Conservation (phyloP, 2,888 invertebrate genomes). For the Andrena trimmerana region DNA sequence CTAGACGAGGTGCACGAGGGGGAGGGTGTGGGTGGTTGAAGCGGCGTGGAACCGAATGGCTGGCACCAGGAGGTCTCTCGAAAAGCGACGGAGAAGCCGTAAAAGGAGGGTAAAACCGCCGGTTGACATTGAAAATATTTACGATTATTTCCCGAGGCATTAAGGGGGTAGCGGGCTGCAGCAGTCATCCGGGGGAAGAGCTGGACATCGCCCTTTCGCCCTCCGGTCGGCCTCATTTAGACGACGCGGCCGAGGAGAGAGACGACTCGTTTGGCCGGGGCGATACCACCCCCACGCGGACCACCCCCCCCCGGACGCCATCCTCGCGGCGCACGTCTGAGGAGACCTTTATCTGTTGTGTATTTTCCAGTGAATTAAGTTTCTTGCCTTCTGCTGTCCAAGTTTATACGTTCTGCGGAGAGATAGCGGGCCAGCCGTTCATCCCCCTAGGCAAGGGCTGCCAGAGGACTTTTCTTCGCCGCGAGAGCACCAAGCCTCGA, state of each 20-base stretch:
- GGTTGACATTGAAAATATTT: constrained; percentile 69
- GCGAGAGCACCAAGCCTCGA: constrained; percentile 29
- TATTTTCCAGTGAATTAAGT: constrained; percentile 81
- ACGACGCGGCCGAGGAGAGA: constrained; percentile 20
- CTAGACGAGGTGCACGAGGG: neutral
- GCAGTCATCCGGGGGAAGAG: constrained; percentile 15
- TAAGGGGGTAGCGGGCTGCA: constrained; percentile 55
- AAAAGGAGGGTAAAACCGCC: constrained; percentile 38
- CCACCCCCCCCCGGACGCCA: constrained; percentile 29
- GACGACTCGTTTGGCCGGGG: constrained; percentile 20
- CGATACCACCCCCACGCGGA: too few species aligned
- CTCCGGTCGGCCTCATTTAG: constrained; percentile 58
- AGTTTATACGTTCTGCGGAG: constrained; percentile 79
- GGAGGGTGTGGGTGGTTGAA: too few species aligned
- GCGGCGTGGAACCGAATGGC: neutral
- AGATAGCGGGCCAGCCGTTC: constrained; percentile 72
- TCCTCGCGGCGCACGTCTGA: constrained; percentile 48
- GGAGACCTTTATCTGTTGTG: constrained; percentile 78
- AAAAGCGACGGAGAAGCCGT: constrained; percentile 10
- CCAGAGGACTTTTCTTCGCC: constrained; percentile 56
- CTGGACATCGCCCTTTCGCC: constrained; percentile 42
- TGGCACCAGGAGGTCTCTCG: neutral
- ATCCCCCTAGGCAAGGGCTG: constrained; percentile 58
- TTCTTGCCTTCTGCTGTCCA: constrained; percentile 79
- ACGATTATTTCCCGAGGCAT: constrained; percentile 68